Conservation (phyloP, 2,888 invertebrate genomes). For the Venusia cambrica region DNA sequence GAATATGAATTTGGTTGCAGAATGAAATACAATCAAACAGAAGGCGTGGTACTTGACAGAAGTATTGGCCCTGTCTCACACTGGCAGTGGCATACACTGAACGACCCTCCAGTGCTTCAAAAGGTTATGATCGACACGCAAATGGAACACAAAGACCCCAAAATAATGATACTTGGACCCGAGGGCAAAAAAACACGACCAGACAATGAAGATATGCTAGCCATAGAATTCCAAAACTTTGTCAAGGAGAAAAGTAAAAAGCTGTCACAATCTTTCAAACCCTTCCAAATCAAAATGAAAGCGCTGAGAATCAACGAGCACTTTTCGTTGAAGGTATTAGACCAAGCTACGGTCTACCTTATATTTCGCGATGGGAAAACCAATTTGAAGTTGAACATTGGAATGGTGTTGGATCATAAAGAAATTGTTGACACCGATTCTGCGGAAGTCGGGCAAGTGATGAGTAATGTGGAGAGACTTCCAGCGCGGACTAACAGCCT, state of each 20-base stretch:
- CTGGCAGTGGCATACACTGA: slow-evolving; percentile 74
- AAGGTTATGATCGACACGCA: slow-evolving; percentile 74
- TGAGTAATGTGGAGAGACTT: slow-evolving; percentile 43
- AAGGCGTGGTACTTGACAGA: slow-evolving; percentile 67
- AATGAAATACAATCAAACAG: slow-evolving; percentile 72
- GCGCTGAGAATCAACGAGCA: slow-evolving; percentile 70
- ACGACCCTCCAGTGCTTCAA: slow-evolving; percentile 68
- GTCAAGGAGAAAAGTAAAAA: slow-evolving; percentile 69
- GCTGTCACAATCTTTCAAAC: slow-evolving; percentile 59
- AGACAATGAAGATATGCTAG: slow-evolving; percentile 68
- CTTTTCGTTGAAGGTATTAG: slow-evolving; percentile 64
- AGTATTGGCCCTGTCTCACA: slow-evolving; percentile 63
- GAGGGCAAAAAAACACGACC: slow-evolving; percentile 35
- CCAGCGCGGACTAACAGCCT: slow-evolving; percentile 61
- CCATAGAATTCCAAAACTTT: slow-evolving; percentile 69
- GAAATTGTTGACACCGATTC: slow-evolving; percentile 71
- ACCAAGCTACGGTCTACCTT: slow-evolving; percentile 65
- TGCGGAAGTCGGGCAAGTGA: slow-evolving; percentile 55
- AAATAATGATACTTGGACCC: slow-evolving; percentile 48
- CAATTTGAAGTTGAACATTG: slow-evolving; percentile 65
- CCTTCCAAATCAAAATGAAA: slow-evolving; percentile 72
- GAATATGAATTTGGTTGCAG: slow-evolving; percentile 37
- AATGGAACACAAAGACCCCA: slow-evolving; percentile 61
- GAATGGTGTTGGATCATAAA: slow-evolving; percentile 75
- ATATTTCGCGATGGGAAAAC: slow-evolving; percentile 62